A percentile compares a stretch with the other conserved stretches of the same genome.
These are phyloP conservation scores for Magallana ariakensis DNA, from an alignment of 1,140 invertebrate species.

Conservation along the genomic window DNA sequence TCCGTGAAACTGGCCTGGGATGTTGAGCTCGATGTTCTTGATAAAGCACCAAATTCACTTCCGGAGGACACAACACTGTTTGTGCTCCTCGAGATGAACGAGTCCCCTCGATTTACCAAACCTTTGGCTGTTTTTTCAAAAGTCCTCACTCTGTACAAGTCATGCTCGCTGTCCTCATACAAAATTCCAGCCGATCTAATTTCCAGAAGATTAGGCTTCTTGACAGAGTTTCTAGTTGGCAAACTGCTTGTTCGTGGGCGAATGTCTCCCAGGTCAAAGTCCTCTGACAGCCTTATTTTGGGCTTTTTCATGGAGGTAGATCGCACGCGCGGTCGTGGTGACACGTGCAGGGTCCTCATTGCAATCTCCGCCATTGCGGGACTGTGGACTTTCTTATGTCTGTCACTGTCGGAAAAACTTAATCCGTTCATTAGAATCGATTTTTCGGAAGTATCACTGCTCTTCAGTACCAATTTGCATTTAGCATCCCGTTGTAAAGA, in stretches of 20 bases:
- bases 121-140: constrained; percentile 94
- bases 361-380: constrained; percentile 21
- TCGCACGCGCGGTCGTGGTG: constrained; percentile 58
- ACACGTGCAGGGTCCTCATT: constrained; percentile 50
- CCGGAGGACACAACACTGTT: constrained; percentile 87
- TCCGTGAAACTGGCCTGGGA: constrained; percentile 54
- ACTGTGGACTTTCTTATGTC: not conserved
- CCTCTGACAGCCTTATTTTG: constrained; percentile 52
- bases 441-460: not conserved
- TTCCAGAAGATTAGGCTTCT: constrained; percentile 60
- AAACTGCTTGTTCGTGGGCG: constrained; percentile 73
- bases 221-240: constrained; percentile 66
- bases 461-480: not conserved
- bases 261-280: constrained; percentile 66
- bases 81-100: constrained; percentile 84
- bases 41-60: constrained; percentile 77
- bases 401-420: constrained; percentile 4
- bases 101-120: constrained; percentile 95
- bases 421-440: constrained; percentile 8
- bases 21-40: constrained; percentile 59
- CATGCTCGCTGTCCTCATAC: constrained; percentile 79
- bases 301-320: constrained; percentile 68
- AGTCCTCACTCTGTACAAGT: constrained; percentile 91
- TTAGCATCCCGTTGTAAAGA: not conserved
- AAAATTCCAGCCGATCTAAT: constrained; percentile 54